Evolutionary conservation across 1,140 invertebrate species (phyloP).

Genomic region (Pachypeltis micranthus): DNA sequence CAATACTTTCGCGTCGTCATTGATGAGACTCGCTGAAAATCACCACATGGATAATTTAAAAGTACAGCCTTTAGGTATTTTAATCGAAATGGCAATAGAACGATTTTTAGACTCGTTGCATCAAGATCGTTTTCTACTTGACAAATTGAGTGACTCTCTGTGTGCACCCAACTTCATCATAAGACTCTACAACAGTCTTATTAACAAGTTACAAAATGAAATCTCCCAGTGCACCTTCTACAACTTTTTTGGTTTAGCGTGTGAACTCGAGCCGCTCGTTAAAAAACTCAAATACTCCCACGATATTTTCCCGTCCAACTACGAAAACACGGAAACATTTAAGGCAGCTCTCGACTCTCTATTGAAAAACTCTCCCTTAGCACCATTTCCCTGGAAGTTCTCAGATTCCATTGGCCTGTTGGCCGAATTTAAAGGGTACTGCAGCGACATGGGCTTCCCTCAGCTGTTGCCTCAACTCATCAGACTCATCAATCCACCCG

Average conservation of each 20-base stretch:
- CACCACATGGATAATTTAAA: slow-evolving; percentile 9
- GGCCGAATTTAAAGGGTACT: slow-evolving; percentile 14
- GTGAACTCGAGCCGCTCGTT: slow-evolving; percentile 12
- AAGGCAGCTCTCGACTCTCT: background rate
- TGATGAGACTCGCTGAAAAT: slow-evolving; percentile 10
- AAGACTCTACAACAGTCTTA: slow-evolving; percentile 15
- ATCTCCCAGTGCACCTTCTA: background rate
- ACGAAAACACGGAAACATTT: background rate
- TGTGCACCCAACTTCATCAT: slow-evolving; percentile 16
- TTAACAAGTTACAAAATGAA: slow-evolving; percentile 15
- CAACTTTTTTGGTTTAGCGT: slow-evolving; percentile 16
- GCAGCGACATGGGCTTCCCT: background rate
- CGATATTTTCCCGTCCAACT: background rate
- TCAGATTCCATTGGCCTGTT: background rate
- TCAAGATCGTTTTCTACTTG: slow-evolving; percentile 14
- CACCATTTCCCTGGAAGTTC: slow-evolving; percentile 1
- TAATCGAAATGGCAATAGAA: slow-evolving; percentile 9
- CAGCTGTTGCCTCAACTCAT: slow-evolving; percentile 16
- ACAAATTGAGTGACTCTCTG: background rate
- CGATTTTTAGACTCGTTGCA: slow-evolving; percentile 19
- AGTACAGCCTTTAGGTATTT: slow-evolving; percentile 3
- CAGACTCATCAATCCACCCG: slow-evolving; percentile 19
- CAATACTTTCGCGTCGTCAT: background rate
- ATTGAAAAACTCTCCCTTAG: background rate
- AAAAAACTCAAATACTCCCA: background rate